Conservation (phyloP, 2,888 invertebrate species). For the Drepana falcataria region DNA sequence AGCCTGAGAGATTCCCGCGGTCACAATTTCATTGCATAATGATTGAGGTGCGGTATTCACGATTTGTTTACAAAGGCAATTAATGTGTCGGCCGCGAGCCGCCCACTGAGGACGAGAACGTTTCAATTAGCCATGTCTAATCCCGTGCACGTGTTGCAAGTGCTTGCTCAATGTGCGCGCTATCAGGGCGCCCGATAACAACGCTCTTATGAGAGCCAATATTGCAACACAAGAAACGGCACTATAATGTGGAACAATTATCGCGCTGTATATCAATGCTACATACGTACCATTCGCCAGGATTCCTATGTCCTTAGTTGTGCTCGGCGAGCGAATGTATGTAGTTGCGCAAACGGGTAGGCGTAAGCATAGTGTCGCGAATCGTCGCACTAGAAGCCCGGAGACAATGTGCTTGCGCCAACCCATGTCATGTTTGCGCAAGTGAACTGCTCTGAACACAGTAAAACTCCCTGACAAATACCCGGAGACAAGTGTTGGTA, state of each 20-base stretch:
- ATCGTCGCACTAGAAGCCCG: conserved; percentile 55
- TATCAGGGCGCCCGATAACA: conserved; percentile 36
- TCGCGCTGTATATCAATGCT: conserved; percentile 12
- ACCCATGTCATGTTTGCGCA: conserved; percentile 33
- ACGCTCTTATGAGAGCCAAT: conserved; percentile 33
- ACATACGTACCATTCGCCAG: too few relatives aligned
- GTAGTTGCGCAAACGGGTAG: conserved; percentile 40
- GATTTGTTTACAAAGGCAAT: conserved; percentile 52
- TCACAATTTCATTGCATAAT: conserved; percentile 46
- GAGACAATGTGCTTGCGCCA: conserved; percentile 50
- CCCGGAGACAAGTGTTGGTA: too few relatives aligned
- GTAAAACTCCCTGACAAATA: too few relatives aligned
- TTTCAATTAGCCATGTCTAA: conserved; percentile 52
- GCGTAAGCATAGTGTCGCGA: conserved; percentile 41
- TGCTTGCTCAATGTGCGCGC: conserved; percentile 32
- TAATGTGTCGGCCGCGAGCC: conserved; percentile 42
- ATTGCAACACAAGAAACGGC: conserved; percentile 34
- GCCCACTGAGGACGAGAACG: conserved; percentile 48
- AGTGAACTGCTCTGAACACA: conserved; percentile 8
- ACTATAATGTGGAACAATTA: conserved; percentile 26
- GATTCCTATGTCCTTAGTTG: conserved; percentile 31
- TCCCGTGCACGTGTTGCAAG: conserved; percentile 28
- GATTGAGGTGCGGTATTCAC: conserved; percentile 30
- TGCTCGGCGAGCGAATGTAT: conserved; percentile 21
- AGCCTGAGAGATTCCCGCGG: conserved; percentile 39